Conservation (phyloP, 2,888 invertebrate species). For the Heliconius erato region DNA sequence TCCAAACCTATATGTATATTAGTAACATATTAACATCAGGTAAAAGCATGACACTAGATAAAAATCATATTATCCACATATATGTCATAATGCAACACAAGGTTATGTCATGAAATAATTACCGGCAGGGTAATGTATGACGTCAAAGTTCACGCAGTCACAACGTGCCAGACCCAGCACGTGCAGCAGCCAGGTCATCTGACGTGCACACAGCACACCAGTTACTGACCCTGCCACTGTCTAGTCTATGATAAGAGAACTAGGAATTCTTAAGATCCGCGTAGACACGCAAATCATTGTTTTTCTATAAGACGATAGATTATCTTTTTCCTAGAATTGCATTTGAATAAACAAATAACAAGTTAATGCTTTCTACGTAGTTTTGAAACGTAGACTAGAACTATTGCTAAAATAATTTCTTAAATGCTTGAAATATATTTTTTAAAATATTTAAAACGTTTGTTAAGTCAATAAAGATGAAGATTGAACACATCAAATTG, state of each 20-base stretch:
- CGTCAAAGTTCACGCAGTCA: slow-evolving; percentile 53
- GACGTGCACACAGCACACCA: slow-evolving; percentile 42
- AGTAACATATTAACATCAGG: not conserved
- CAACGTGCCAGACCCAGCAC: slow-evolving; percentile 49
- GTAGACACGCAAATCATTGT: slow-evolving; percentile 12
- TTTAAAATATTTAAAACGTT: not conserved
- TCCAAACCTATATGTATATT: not conserved
- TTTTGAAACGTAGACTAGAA: no score
- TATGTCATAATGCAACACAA: slow-evolving; percentile 32
- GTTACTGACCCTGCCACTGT: slow-evolving; percentile 40
- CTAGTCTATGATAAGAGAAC: slow-evolving; percentile 23
- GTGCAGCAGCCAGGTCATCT: slow-evolving; percentile 33
- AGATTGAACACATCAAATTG: no score
- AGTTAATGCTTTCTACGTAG: slow-evolving; percentile 6
- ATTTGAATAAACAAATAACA: slow-evolving; percentile 1
- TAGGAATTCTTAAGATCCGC: slow-evolving; percentile 27
- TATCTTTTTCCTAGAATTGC: not conserved
- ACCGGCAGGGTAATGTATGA: slow-evolving; percentile 54
- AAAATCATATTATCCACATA: not conserved
- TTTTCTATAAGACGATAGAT: slow-evolving; percentile 1
- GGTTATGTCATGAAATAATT: slow-evolving; percentile 32
- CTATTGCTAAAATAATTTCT: no score
- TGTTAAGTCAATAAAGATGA: no score
- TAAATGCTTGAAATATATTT: no score
- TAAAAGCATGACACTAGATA: not conserved